Evolutionary conservation across 2,888 invertebrate species (phyloP).

Genomic region (Siphlonurus alternatus): DNA sequence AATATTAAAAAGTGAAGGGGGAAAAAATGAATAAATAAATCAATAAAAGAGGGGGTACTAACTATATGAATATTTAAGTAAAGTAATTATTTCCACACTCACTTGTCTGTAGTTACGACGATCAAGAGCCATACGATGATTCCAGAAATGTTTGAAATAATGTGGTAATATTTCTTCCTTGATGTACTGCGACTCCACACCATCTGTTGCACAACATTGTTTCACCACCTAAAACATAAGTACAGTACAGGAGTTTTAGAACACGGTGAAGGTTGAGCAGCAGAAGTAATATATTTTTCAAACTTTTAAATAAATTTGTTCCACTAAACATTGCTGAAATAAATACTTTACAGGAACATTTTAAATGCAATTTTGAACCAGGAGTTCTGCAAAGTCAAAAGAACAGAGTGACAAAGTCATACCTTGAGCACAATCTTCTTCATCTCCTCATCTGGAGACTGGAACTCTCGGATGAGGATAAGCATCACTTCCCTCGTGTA

Average conservation of each 20-base stretch:
- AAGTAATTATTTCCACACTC: constrained; percentile 29
- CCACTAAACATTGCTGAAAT: no score
- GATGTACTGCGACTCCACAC: constrained; percentile 98
- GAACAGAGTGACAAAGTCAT: no score
- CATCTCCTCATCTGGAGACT: constrained; percentile 99
- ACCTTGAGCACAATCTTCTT: constrained; percentile 99
- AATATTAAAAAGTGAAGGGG: not conserved
- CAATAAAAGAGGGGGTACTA: not conserved
- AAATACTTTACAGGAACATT: no score
- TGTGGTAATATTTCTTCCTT: constrained; percentile 98
- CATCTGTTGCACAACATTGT: constrained; percentile 99
- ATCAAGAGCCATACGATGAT: constrained; percentile 98
- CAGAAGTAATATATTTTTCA: no score
- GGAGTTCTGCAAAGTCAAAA: no score
- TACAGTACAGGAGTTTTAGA: no score
- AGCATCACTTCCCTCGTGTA: constrained; percentile 99
- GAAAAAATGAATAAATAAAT: not conserved
- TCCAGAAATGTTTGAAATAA: constrained; percentile 99
- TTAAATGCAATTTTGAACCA: no score
- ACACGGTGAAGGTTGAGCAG: no score
- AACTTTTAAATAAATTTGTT: no score
- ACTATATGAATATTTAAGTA: constrained; percentile 1
- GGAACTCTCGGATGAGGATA: constrained; percentile 97
- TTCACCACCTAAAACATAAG: constrained; percentile 66
- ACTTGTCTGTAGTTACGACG: constrained; percentile 90